These are phyloP conservation scores for Leptogaster cylindrica DNA, from an alignment of 2,888 invertebrate genomes.

Conservation along the genomic window DNA sequence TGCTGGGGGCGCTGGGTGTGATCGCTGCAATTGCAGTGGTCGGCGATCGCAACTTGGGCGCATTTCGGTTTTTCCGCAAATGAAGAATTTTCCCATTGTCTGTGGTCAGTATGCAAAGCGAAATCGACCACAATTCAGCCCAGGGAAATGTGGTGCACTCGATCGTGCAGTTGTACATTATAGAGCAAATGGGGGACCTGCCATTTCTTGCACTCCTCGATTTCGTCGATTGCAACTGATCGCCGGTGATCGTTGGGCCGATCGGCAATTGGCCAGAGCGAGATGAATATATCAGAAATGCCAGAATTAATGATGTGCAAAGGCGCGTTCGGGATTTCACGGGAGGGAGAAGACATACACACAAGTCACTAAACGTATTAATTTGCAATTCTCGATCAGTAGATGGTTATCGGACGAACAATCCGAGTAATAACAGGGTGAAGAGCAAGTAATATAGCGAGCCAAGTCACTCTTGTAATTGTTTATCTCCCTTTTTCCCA, in stretches of 20 bases:
- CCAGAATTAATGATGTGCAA: not conserved
- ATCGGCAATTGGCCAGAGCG: not conserved
- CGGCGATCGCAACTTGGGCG: not conserved
- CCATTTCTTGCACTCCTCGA: slow-evolving; percentile 24
- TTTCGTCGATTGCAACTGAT: slow-evolving; percentile 25
- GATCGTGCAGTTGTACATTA: slow-evolving; percentile 35
- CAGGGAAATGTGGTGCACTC: slow-evolving; percentile 3
- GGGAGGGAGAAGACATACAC: slow-evolving; percentile 20
- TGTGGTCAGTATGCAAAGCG: not conserved
- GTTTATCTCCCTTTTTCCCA: slow-evolving; percentile 37
- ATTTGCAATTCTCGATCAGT: slow-evolving; percentile 28
- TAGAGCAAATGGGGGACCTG: slow-evolving; percentile 34
- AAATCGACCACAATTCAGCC: not conserved
- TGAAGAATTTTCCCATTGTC: slow-evolving; percentile 37
- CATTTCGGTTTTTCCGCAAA: slow-evolving; percentile 1
- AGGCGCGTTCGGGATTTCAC: not conserved
- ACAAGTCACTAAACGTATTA: slow-evolving; percentile 32
- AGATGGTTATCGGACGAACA: slow-evolving; percentile 37
- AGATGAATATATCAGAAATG: not conserved
- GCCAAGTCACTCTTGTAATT: slow-evolving; percentile 10
- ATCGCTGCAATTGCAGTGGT: not conserved
- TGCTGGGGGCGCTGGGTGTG: slow-evolving; percentile 23
- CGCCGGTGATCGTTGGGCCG: not conserved
- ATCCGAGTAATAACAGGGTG: slow-evolving; percentile 35
- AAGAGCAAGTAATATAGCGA: slow-evolving; percentile 28